A percentile compares a stretch with the other conserved stretches of the same genome.
phyloP scores from a whole-genome alignment of 2,797 vertebrate species.

The Diceros bicornis region DNA sequence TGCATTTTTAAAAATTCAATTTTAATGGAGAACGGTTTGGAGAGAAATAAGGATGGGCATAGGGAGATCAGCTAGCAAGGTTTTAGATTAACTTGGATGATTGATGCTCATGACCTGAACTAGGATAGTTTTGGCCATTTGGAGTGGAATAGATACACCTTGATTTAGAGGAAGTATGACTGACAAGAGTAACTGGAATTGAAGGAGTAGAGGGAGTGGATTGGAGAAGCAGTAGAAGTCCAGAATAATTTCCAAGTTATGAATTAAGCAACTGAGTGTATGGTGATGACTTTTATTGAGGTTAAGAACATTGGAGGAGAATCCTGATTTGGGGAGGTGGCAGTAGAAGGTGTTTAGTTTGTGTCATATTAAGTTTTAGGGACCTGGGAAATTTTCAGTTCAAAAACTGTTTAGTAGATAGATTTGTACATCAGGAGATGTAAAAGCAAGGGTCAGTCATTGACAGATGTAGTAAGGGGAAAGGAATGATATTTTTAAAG shows the following conservation, averaged over 20 bases:
- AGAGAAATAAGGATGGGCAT: not conserved
- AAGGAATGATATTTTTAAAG: not conserved
- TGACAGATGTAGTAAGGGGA: not conserved
- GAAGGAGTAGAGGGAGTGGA: not conserved
- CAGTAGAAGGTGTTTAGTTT: not conserved
- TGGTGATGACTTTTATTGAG: not conserved
- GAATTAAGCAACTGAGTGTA: not conserved
- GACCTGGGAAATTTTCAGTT: not conserved
- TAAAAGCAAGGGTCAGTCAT: not conserved
- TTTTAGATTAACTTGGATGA: not conserved
- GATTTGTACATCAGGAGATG: not conserved
- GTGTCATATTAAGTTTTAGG: not conserved
- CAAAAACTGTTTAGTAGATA: not conserved
- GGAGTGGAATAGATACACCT: not conserved
- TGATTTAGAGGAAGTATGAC: slow-evolving; percentile 17
- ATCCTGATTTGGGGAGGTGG: not conserved
- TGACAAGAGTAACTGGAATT: not conserved
- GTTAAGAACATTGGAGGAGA: not conserved
- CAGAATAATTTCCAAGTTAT: not conserved
- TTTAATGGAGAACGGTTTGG: not conserved
- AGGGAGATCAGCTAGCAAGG: not conserved
- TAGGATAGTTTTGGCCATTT: not conserved
- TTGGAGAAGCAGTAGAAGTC: not conserved
- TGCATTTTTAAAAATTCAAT: not conserved
- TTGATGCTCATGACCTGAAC: not conserved